phyloP scores from a whole-genome alignment of 1,140 invertebrate genomes.

The Subanguina moxae region DNA sequence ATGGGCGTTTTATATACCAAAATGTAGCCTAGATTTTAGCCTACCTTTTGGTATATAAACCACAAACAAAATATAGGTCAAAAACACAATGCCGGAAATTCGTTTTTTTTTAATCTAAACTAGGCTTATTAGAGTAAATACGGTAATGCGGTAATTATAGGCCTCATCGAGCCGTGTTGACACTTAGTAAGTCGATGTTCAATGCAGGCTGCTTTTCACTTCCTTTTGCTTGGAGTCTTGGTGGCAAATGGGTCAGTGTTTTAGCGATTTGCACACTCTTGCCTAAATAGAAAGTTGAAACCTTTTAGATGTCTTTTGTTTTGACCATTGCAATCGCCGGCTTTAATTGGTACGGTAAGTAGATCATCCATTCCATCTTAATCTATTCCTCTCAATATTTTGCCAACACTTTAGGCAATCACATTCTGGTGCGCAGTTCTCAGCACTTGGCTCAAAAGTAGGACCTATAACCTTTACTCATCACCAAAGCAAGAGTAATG shows the following conservation, averaged over 20 bases:
- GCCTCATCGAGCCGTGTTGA: constrained; percentile 53
- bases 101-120: no score
- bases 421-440: constrained; percentile 56
- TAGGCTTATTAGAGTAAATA: neutral
- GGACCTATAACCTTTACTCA: constrained; percentile 38
- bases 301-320: constrained; percentile 49
- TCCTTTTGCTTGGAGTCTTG: constrained; percentile 58
- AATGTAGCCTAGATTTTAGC: no score
- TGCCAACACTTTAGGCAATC: constrained; percentile 26
- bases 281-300: constrained; percentile 11
- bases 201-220: constrained; percentile 59
- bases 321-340: constrained; percentile 57
- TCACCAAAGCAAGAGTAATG: no score
- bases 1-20: no score
- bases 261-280: neutral
- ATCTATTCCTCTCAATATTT: no score
- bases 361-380: no score
- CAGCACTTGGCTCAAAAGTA: constrained; percentile 58
- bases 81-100: no score
- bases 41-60: no score
- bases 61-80: no score
- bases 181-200: constrained; percentile 58
- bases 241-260: constrained; percentile 54
- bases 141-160: constrained; percentile 39
- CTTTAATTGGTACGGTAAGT: constrained; percentile 56